These are phyloP conservation scores for Chionoecetes opilio DNA, from an alignment of 1,140 invertebrate species.

Conservation along the genomic window DNA sequence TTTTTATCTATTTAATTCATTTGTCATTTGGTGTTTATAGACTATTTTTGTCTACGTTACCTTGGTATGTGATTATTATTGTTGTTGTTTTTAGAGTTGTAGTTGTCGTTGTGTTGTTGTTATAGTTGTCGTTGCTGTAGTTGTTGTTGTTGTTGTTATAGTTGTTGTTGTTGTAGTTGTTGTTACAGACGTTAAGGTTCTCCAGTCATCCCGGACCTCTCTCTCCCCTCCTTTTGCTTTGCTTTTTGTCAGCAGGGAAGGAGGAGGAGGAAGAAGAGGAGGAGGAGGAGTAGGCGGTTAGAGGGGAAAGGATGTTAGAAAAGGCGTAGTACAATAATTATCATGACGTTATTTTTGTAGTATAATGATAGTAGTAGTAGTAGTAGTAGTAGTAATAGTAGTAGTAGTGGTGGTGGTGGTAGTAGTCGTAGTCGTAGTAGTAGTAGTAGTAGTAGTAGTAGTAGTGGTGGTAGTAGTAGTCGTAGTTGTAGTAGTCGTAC, in stretches of 20 bases:
- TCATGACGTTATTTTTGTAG: too few relatives aligned
- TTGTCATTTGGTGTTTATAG: background rate
- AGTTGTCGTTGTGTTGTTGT: too few relatives aligned
- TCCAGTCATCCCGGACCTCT: background rate
- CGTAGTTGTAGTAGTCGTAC: background rate
- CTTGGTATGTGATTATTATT: too few relatives aligned
- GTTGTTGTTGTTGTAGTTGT: constrained; percentile 24
- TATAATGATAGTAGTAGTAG: background rate
- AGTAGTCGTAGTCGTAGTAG: background rate
- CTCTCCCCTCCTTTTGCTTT: background rate
- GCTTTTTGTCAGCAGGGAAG: too few relatives aligned
- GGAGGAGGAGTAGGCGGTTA: too few relatives aligned
- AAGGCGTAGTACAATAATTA: too few relatives aligned
- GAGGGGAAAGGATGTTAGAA: too few relatives aligned
- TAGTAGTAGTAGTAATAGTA: background rate
- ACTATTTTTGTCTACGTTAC: too few relatives aligned
- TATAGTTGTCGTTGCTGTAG: too few relatives aligned
- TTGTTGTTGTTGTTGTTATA: constrained; percentile 3
- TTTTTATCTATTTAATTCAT: too few relatives aligned
- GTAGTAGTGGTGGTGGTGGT: background rate
- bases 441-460: background rate
- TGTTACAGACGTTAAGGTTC: background rate
- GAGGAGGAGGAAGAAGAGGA: too few relatives aligned
- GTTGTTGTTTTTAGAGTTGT: too few relatives aligned
- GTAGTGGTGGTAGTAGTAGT: background rate